Conservation (phyloP, 2,113 vertebrate genomes). For the Actinemys pallida region DNA sequence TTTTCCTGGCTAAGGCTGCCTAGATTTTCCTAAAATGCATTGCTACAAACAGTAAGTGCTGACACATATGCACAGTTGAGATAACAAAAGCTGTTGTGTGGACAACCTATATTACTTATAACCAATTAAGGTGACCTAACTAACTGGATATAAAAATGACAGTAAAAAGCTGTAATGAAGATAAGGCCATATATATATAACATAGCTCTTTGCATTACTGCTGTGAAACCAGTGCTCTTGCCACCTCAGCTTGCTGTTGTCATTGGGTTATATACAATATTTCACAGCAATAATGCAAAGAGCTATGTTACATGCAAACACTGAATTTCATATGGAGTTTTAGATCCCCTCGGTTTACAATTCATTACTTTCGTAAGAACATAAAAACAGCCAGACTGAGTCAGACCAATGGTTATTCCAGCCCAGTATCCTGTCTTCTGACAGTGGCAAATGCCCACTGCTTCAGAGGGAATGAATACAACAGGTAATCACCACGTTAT, state of each 20-base stretch:
- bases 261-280: too few species aligned
- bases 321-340: fast-evolving
- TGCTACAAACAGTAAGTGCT: not conserved
- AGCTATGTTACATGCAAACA: not conserved
- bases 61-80: not conserved
- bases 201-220: too few species aligned
- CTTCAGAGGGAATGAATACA: too few species aligned
- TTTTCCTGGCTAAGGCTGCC: not conserved
- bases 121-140: not conserved
- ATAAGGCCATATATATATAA: not conserved
- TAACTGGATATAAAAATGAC: not conserved
- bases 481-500: too few species aligned
- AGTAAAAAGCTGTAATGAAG: not conserved
- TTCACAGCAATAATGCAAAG: not conserved
- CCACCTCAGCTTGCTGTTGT: too few species aligned
- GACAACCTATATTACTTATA: not conserved
- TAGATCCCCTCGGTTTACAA: fast-evolving
- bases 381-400: fast-evolving
- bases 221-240: too few species aligned
- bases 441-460: too few species aligned
- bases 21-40: not conserved
- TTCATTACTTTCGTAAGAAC: not conserved
- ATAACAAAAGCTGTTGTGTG: not conserved
- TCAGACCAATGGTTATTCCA: too few species aligned
- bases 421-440: too few species aligned